These are phyloP conservation scores for Drosophila antonietae DNA, from an alignment of 2,888 invertebrate genomes.

Conservation along the genomic window DNA sequence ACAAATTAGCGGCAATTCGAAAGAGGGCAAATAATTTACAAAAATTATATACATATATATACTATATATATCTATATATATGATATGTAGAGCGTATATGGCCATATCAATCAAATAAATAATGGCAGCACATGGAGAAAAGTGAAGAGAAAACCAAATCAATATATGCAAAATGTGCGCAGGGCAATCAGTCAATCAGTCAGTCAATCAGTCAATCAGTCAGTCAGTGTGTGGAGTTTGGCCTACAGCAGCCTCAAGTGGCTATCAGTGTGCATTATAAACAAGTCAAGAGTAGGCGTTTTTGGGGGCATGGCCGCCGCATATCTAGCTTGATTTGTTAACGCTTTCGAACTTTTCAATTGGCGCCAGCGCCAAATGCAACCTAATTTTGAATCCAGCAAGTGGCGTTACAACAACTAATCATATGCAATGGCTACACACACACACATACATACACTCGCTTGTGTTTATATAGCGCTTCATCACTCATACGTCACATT, in stretches of 20 bases:
- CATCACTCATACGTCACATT: constrained; percentile 80
- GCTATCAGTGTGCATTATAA: constrained; percentile 53
- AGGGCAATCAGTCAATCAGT: constrained; percentile 33
- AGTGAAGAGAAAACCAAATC: constrained; percentile 55
- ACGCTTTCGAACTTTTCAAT: constrained; percentile 51
- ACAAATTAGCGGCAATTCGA: constrained; percentile 79
- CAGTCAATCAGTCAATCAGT: constrained; percentile 40
- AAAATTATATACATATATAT: constrained; percentile 37
- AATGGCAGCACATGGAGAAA: constrained; percentile 33
- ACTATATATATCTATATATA: constrained; percentile 12
- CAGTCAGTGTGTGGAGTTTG: constrained; percentile 32
- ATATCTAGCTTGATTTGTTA: constrained; percentile 55
- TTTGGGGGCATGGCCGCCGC: neutral
- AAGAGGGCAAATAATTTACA: constrained; percentile 67
- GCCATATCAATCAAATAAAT: constrained; percentile 75
- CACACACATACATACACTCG: neutral
- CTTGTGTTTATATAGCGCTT: constrained; percentile 51
- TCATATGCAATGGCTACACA: constrained; percentile 61
- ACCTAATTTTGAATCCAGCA: constrained; percentile 72
- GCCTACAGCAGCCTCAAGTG: constrained; percentile 60
- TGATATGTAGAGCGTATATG: constrained; percentile 16
- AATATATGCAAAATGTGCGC: constrained; percentile 52
- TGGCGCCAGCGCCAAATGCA: constrained; percentile 72
- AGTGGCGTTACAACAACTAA: constrained; percentile 69
- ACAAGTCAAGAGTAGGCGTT: constrained; percentile 39